These are phyloP conservation scores for Limnephilus marmoratus DNA, from an alignment of 2,888 invertebrate genomes.

Conservation along the genomic window DNA sequence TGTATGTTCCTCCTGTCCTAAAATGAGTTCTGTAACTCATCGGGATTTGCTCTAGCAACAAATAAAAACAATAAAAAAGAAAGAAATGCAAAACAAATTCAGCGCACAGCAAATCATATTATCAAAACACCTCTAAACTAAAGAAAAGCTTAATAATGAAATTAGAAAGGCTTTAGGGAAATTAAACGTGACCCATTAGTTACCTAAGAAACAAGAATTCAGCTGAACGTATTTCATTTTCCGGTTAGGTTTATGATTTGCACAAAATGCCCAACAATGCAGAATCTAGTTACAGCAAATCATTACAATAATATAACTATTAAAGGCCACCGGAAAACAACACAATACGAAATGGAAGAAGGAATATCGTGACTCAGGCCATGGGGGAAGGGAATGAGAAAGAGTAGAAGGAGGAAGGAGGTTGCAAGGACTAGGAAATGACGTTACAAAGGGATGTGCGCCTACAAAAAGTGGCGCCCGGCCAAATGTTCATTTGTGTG, in stretches of 20 bases:
- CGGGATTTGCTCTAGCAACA: too few species aligned
- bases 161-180: not conserved
- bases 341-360: slow-evolving; percentile 51
- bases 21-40: too few species aligned
- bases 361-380: slow-evolving; percentile 54
- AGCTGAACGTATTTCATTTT: not conserved
- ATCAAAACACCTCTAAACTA: not conserved
- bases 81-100: too few species aligned
- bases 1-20: too few species aligned
- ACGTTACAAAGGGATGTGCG: slow-evolving; percentile 54
- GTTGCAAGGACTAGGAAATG: not conserved
- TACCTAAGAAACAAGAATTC: not conserved
- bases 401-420: not conserved
- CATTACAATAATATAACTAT: not conserved
- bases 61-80: too few species aligned
- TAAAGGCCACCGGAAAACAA: slow-evolving; percentile 22
- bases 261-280: not conserved
- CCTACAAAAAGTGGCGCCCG: slow-evolving; percentile 54
- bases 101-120: too few species aligned
- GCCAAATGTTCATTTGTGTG: slow-evolving; percentile 65
- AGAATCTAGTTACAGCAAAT: not conserved
- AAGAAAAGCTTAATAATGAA: not conserved
- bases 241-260: not conserved
- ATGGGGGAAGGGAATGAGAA: not conserved
- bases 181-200: not conserved